These are phyloP conservation scores for Portunus trituberculatus DNA, from an alignment of 1,140 invertebrate species.

Conservation along the genomic window DNA sequence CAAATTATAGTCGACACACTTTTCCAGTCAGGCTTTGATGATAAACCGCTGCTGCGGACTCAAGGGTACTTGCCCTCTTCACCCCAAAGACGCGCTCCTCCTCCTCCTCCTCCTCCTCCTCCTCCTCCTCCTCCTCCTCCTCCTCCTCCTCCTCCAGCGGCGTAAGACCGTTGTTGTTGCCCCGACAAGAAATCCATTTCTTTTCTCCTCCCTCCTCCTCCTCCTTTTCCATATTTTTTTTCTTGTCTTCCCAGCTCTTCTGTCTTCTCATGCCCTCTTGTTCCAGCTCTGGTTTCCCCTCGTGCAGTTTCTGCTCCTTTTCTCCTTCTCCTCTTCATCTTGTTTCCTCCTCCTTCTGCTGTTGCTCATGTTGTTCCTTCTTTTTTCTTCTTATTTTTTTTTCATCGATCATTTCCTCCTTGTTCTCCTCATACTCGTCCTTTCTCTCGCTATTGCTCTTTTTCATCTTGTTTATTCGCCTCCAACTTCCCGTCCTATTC, in stretches of 20 bases:
- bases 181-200: background rate
- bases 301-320: too few relatives aligned
- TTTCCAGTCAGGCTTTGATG: slow-evolving; percentile 21
- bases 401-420: too few relatives aligned
- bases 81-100: background rate
- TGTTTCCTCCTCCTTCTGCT: background rate
- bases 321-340: background rate
- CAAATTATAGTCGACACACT: slow-evolving; percentile 14
- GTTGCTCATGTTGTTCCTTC: too few relatives aligned
- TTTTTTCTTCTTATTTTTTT: too few relatives aligned
- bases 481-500: background rate
- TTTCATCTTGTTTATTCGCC: too few relatives aligned
- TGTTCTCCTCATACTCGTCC: too few relatives aligned
- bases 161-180: too few relatives aligned
- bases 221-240: background rate
- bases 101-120: background rate
- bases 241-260: background rate
- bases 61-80: background rate
- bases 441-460: too few relatives aligned
- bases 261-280: too few relatives aligned
- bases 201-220: background rate
- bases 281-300: too few relatives aligned
- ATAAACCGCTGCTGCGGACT: background rate
- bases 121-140: background rate
- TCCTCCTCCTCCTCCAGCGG: background rate